These are phyloP conservation scores for Pseudococcus jackbeardsleyi DNA, from an alignment of 2,888 invertebrate genomes.

Conservation along the genomic window DNA sequence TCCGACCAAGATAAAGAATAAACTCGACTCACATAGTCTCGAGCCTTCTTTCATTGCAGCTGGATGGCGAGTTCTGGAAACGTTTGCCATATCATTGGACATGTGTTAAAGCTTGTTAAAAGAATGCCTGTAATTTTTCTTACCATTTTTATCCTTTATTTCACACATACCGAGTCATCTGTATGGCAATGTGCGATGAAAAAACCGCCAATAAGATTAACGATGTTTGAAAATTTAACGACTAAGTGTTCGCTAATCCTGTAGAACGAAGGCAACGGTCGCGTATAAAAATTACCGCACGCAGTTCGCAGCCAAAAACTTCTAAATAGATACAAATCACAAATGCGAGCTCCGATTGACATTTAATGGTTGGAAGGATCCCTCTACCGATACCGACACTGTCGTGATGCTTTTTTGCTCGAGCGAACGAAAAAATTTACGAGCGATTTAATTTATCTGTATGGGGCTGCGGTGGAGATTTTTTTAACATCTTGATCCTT, in stretches of 20 bases:
- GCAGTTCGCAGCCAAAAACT: background rate
- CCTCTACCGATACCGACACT: no score
- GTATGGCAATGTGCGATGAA: background rate
- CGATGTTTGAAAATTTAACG: background rate
- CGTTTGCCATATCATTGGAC: background rate
- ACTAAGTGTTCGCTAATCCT: background rate
- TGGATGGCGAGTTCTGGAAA: background rate
- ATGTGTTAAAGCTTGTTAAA: conserved; percentile 23
- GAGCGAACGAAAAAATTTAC: background rate
- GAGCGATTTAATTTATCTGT: background rate
- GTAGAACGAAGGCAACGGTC: background rate
- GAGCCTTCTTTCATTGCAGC: background rate
- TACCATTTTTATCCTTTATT: background rate
- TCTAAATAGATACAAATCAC: conserved; percentile 1
- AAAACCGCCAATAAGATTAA: conserved; percentile 4
- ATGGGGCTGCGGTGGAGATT: background rate
- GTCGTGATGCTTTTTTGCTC: no score
- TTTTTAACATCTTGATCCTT: background rate
- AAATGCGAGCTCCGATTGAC: conserved; percentile 2
- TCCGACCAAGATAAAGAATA: background rate
- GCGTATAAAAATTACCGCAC: background rate
- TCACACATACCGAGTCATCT: background rate
- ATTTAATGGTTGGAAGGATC: background rate
- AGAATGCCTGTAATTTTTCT: conserved; percentile 35
- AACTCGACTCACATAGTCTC: background rate